These are phyloP conservation scores for Choristoneura fumiferana DNA, from an alignment of 1,140 invertebrate species.

Conservation along the genomic window DNA sequence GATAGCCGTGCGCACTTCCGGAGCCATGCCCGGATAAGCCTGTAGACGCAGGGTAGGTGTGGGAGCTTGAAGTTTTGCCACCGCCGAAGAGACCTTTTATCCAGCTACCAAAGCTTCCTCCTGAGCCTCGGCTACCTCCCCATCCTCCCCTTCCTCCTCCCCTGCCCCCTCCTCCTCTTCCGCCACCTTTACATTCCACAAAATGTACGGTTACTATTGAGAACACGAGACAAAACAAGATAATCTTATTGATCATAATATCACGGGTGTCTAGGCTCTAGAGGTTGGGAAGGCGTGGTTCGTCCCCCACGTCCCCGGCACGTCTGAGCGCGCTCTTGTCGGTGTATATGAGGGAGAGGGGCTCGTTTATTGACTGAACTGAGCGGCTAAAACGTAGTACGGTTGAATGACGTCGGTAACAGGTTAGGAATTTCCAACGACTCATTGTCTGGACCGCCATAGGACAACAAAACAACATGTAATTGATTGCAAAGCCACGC, in stretches of 20 bases:
- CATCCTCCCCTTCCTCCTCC: constrained; percentile 11
- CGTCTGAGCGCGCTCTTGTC: neutral
- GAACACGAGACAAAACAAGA: constrained; percentile 12
- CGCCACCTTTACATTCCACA: constrained; percentile 17
- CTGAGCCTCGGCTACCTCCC: neutral
- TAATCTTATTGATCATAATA: constrained; percentile 5
- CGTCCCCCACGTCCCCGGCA: constrained; percentile 1
- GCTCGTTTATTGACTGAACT: constrained; percentile 7
- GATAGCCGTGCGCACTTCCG: constrained; percentile 17
- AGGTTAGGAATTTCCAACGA: too few species aligned
- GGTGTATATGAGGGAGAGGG: neutral
- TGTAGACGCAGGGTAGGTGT: constrained; percentile 5
- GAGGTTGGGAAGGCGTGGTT: neutral
- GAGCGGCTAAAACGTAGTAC: too few species aligned
- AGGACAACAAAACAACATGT: too few species aligned
- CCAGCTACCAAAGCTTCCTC: neutral
- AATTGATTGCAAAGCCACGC: too few species aligned
- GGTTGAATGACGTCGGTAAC: too few species aligned
- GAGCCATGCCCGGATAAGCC: neutral
- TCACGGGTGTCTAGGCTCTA: constrained; percentile 1
- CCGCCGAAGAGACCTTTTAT: neutral
- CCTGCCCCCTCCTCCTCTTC: constrained; percentile 9
- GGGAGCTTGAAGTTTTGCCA: neutral
- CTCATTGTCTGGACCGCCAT: too few species aligned
- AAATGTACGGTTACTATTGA: neutral